Evolutionary conservation across 2,797 vertebrate species (phyloP).

Genomic region (Coreius guichenoti): DNA sequence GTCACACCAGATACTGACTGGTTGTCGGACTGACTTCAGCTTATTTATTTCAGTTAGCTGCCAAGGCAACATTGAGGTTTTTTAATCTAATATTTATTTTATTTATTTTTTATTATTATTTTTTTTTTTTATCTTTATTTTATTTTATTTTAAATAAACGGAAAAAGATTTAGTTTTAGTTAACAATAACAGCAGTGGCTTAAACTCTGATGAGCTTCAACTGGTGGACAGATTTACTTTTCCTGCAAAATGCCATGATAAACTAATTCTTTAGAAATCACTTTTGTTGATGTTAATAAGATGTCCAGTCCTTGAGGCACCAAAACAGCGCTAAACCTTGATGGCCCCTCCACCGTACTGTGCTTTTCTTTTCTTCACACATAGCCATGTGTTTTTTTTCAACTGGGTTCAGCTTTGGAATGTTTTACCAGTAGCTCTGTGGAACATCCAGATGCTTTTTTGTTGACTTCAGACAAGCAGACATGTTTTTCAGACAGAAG

Average conservation of each 20-base stretch:
- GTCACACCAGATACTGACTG: too few relatives aligned
- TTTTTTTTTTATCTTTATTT: too few relatives aligned
- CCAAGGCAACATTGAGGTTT: not conserved
- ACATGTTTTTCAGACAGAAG: not conserved
- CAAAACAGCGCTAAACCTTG: not conserved
- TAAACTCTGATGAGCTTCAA: not conserved
- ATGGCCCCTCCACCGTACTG: not conserved
- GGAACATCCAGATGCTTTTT: not conserved
- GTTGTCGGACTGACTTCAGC: too few relatives aligned
- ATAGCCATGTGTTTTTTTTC: not conserved
- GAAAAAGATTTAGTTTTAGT: too few relatives aligned
- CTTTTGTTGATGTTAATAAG: not conserved
- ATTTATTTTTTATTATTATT: too few relatives aligned
- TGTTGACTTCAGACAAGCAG: not conserved
- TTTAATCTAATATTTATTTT: not conserved
- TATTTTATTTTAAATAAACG: too few relatives aligned
- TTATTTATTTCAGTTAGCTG: too few relatives aligned
- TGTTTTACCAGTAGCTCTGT: not conserved
- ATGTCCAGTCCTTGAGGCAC: not conserved
- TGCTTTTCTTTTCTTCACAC: not conserved
- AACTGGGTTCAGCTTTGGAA: not conserved
- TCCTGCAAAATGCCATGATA: not conserved
- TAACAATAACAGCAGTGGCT: too few relatives aligned
- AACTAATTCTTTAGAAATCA: not conserved
- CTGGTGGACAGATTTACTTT: not conserved